phyloP scores from a whole-genome alignment of 2,888 invertebrate species.

The Stratiomys singularior region DNA sequence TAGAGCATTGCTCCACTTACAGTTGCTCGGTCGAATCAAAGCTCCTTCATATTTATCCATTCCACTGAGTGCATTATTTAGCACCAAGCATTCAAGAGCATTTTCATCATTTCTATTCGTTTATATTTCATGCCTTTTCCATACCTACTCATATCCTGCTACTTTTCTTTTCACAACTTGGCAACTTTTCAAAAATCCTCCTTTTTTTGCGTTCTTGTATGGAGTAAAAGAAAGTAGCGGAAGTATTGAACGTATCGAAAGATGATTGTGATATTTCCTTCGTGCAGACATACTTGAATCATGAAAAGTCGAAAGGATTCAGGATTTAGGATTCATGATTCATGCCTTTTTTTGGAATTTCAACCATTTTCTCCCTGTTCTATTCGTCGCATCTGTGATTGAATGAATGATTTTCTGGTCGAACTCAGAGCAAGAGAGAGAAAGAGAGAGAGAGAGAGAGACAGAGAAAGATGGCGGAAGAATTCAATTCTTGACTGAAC shows the following conservation, averaged over 20 bases:
- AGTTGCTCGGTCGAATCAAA: not conserved
- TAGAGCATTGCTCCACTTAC: not conserved
- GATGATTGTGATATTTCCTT: constrained; percentile 43
- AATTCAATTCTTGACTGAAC: constrained; percentile 23
- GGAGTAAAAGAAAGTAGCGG: not conserved
- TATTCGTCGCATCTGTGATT: not conserved
- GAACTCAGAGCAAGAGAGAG: constrained; percentile 13
- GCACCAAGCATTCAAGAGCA: constrained; percentile 13
- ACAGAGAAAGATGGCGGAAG: too few species aligned
- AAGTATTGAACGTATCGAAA: constrained; percentile 26
- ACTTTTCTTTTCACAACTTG: constrained; percentile 15
- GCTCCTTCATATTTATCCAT: not conserved
- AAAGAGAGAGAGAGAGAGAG: too few species aligned
- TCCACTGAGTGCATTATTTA: constrained; percentile 15
- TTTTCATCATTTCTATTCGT: not conserved
- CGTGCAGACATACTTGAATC: constrained; percentile 36
- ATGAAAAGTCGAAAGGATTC: constrained; percentile 34
- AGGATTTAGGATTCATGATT: constrained; percentile 17
- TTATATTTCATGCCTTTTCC: not conserved
- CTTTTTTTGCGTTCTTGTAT: too few species aligned
- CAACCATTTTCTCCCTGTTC: not conserved
- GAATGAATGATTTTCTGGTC: constrained; percentile 37
- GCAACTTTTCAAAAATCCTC: constrained; percentile 26
- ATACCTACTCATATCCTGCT: not conserved
- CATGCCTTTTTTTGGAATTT: not conserved